Base-by-base conservation (phyloP, 2,888 invertebrate species). In the Vandiemenella viatica region DNA sequence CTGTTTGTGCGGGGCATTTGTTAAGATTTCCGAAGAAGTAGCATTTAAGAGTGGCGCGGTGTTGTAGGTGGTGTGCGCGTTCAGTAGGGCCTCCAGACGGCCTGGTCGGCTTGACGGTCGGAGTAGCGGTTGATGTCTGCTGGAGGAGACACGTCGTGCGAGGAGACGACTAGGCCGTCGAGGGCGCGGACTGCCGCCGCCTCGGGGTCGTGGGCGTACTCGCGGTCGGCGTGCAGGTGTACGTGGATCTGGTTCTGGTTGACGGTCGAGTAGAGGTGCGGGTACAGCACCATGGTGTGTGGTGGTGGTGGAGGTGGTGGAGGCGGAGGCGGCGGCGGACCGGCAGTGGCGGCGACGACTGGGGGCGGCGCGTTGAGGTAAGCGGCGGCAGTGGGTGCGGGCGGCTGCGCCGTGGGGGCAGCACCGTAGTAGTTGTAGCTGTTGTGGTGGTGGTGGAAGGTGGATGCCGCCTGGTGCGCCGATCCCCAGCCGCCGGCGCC, bases 181-280 rank as follows among this genome's bases (percentile, higher is more conserved):
- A 15, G 1, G 38, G 1, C 13, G 38, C n/a, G 38, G 38, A 15
- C 13, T 38, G 38, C 16, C 17, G n/a, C n/a, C 17, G 16, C 3
- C 7, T 15, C 17, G 10, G 38, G 16, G 8, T 13, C 26, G 43
- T 23, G 17, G 32, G 43, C 20, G 20, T 49, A 5, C 46, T 51
- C 19, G 8, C 20, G n/a, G 20, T n/a, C 42, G 20, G 42, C 77
- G 64, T 87, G 86, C 21, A 83, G 65, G 60, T 87, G 87, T 18
- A 87, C 73, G 62, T 88, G 87, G 53, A 87, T 86, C 70, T 87
- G 85, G 65, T 86, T 87, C 65, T 87, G 86, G 63, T 87, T 87
- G 47, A 87, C 85, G 19, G 86, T 86, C 38, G 86, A 85, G 64
- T 85, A 83, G 1, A 86, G 69, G 59, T 84, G 83, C 0, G 86